Conservation (phyloP, 2,113 vertebrate genomes). For the Plecturocebus donacophilus region DNA sequence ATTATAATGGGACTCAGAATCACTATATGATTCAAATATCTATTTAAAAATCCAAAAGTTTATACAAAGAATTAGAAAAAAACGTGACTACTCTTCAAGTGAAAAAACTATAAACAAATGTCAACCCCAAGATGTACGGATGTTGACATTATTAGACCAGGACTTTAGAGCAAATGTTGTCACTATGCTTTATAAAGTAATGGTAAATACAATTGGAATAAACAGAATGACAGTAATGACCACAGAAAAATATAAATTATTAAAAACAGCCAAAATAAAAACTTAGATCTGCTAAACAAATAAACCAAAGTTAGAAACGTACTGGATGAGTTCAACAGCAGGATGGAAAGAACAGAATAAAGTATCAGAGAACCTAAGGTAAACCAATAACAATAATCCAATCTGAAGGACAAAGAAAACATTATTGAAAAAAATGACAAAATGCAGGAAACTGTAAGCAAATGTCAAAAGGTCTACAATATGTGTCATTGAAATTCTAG, state of each 20-base stretch:
- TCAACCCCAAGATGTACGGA: background rate
- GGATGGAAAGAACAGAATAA: background rate
- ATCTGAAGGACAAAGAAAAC: background rate
- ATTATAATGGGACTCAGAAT: background rate
- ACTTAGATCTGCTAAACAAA: background rate
- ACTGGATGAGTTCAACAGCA: background rate
- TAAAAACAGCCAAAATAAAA: background rate
- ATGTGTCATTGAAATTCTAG: background rate
- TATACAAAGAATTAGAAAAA: background rate
- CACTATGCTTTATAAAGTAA: background rate
- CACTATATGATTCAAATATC: background rate
- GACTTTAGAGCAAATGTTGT: background rate
- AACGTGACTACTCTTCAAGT: background rate
- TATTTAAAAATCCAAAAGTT: background rate
- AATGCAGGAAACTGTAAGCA: background rate
- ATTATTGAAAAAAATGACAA: background rate
- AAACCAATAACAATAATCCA: background rate
- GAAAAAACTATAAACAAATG: background rate
- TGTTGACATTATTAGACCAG: background rate
- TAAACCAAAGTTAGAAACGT: background rate
- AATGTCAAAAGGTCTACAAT: background rate
- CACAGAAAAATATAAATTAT: background rate
- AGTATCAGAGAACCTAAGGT: background rate
- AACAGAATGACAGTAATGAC: background rate
- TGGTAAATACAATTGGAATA: background rate